These are phyloP conservation scores for Augochlorella aurata DNA, from an alignment of 2,888 invertebrate species.

Conservation along the genomic window DNA sequence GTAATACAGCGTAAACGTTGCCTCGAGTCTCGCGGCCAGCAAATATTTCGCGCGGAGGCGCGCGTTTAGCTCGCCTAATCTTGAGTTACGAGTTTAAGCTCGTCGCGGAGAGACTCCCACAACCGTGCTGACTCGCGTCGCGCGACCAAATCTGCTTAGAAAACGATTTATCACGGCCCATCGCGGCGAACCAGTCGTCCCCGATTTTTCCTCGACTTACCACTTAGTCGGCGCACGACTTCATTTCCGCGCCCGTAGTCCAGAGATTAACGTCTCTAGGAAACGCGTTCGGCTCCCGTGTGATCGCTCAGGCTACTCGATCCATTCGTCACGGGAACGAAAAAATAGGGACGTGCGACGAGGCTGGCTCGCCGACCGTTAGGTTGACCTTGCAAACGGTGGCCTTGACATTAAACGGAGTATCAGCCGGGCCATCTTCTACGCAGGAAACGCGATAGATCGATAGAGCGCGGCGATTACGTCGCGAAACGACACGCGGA, in stretches of 20 bases:
- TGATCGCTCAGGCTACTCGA: not conserved
- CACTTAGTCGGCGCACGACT: not conserved
- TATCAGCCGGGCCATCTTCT: conserved; percentile 2
- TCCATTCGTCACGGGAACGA: not conserved
- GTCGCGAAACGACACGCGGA: conserved; percentile 13
- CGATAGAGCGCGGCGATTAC: conserved; percentile 23
- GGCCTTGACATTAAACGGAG: conserved; percentile 30
- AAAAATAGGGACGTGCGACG: not conserved
- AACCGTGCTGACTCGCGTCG: not conserved
- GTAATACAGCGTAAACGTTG: conserved; percentile 33
- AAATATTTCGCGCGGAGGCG: not conserved
- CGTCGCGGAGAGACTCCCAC: not conserved
- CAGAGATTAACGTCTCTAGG: not conserved
- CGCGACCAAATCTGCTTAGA: not conserved
- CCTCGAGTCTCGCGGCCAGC: not conserved
- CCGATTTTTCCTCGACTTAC: not conserved
- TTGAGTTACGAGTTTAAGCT: not conserved
- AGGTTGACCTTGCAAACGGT: conserved; percentile 37
- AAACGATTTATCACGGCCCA: not conserved
- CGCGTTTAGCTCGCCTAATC: conserved; percentile 1
- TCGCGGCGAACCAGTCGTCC: not conserved
- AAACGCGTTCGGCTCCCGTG: not conserved
- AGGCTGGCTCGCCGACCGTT: conserved; percentile 29
- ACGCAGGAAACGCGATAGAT: conserved; percentile 12
- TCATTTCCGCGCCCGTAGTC: not conserved